phyloP scores from a whole-genome alignment of 2,113 vertebrate species.

The Tragelaphus buxtoni region DNA sequence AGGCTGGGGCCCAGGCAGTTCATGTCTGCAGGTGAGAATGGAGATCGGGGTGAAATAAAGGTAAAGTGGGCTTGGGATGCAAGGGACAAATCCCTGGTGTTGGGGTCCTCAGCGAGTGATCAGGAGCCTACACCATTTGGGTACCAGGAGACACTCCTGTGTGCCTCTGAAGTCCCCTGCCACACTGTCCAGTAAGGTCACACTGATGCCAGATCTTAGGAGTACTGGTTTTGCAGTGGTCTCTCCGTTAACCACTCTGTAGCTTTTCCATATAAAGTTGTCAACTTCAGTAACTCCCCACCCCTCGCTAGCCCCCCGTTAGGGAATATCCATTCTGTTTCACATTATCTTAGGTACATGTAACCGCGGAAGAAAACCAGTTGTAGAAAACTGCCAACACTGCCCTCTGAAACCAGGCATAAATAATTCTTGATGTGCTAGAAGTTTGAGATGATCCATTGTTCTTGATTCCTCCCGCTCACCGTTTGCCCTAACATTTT shows the following conservation, averaged over 20 bases:
- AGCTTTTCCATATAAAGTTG: background rate
- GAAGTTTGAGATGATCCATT: background rate
- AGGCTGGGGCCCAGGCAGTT: background rate
- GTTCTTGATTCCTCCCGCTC: background rate
- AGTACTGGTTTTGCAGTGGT: background rate
- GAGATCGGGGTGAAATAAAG: background rate
- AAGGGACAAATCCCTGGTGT: background rate
- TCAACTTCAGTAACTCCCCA: background rate
- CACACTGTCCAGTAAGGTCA: accelerated
- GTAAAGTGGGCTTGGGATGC: background rate
- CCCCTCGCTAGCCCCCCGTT: background rate
- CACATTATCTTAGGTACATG: background rate
- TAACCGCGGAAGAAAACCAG: background rate
- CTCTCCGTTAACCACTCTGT: background rate
- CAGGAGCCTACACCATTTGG: background rate
- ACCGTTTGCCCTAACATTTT: background rate
- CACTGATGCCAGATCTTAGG: background rate
- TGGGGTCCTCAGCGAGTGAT: background rate
- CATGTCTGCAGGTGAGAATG: background rate
- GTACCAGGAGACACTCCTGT: background rate
- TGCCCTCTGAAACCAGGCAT: background rate
- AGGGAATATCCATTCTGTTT: background rate
- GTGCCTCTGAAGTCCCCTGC: background rate
- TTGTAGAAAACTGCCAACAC: background rate
- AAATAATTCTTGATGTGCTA: background rate